phyloP scores from a whole-genome alignment of 1,140 invertebrate genomes.

The Papilio dardanus region DNA sequence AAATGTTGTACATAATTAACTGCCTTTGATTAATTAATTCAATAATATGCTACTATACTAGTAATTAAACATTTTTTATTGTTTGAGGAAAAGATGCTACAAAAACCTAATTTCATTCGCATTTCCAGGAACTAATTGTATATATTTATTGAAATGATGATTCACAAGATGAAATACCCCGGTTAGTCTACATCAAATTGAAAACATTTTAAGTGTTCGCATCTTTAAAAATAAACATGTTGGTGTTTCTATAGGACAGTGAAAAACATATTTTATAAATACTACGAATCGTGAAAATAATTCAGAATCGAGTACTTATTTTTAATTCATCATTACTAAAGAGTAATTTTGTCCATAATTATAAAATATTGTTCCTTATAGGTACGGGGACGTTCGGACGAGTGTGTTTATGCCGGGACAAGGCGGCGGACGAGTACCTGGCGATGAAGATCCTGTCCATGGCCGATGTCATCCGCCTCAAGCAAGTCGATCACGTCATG shows the following conservation, averaged over 20 bases:
- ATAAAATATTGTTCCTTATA: slow-evolving; percentile 82
- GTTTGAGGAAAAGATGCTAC: background rate
- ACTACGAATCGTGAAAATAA: background rate
- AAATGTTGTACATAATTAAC: background rate
- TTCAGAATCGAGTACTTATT: too few species aligned
- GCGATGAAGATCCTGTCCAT: slow-evolving; percentile 97
- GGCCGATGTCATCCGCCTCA: slow-evolving; percentile 94
- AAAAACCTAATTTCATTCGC: slow-evolving; percentile 1
- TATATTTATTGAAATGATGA: slow-evolving; percentile 1
- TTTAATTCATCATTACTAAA: too few species aligned
- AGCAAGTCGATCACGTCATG: slow-evolving; percentile 97
- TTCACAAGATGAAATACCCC: slow-evolving; percentile 5
- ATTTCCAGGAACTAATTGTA: background rate
- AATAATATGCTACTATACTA: background rate
- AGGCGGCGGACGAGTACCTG: slow-evolving; percentile 89
- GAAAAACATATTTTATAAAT: background rate
- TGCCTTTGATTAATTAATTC: background rate
- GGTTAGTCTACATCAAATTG: background rate
- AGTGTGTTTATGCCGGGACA: slow-evolving; percentile 93
- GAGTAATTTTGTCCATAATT: too few species aligned
- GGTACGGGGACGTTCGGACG: slow-evolving; percentile 97
- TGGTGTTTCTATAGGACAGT: background rate
- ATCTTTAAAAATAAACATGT: slow-evolving; percentile 6
- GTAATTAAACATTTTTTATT: background rate
- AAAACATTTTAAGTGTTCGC: slow-evolving; percentile 14